A percentile compares a stretch with the other conserved stretches of the same genome.
These are phyloP conservation scores for Aporophyla nigra DNA, from an alignment of 2,888 invertebrate genomes.

Conservation along the genomic window DNA sequence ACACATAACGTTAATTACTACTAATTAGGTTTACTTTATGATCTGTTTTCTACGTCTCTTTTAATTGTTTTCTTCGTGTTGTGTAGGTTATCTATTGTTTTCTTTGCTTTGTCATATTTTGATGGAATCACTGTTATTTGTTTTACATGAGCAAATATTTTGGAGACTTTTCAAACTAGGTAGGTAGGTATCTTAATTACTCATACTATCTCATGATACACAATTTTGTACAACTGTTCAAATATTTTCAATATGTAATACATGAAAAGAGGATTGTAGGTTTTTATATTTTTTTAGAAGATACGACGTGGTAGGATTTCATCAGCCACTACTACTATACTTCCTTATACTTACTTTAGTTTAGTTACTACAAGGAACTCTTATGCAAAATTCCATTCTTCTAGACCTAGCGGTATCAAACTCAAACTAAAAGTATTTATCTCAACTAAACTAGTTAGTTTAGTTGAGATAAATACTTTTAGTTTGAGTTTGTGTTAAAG, in stretches of 20 bases:
- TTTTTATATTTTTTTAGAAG: background rate
- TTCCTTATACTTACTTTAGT: background rate
- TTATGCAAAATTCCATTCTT: background rate
- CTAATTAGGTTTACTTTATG: background rate
- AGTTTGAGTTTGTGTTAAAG: too few relatives aligned
- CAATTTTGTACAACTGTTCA: background rate
- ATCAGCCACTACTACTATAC: background rate
- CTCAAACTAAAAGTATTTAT: background rate
- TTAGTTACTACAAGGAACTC: background rate
- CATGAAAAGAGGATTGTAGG: background rate
- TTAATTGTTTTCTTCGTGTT: constrained; percentile 5
- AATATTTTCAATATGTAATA: constrained; percentile 8
- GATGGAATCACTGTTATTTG: background rate
- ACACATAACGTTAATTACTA: background rate
- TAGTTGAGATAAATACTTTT: too few relatives aligned
- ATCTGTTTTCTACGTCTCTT: constrained; percentile 16
- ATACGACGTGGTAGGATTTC: background rate
- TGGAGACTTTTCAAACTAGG: background rate
- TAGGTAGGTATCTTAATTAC: background rate
- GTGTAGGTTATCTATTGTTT: background rate
- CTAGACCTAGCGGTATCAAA: background rate
- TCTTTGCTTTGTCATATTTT: constrained; percentile 28
- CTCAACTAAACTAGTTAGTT: too few relatives aligned
- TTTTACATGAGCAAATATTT: constrained; percentile 9
- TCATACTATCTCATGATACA: background rate